Conservation (phyloP, 2,797 vertebrate species). For the Sebastes umbrosus region DNA sequence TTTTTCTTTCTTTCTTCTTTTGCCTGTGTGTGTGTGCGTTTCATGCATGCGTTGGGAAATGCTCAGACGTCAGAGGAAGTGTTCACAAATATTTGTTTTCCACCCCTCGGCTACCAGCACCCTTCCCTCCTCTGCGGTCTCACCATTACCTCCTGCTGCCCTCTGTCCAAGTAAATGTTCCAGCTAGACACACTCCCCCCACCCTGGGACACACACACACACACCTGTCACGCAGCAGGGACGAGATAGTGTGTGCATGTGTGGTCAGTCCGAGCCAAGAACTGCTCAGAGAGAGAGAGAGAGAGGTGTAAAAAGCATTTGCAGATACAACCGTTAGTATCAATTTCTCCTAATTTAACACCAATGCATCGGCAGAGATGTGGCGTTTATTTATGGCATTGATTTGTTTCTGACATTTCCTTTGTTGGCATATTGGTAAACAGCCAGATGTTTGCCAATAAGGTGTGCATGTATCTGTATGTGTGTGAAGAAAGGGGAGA, state of each 20-base stretch:
- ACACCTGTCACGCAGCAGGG: constrained; percentile 70
- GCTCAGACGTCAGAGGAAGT: constrained; percentile 58
- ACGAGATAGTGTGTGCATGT: constrained; percentile 37
- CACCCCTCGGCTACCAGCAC: constrained; percentile 39
- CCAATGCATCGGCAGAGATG: neutral
- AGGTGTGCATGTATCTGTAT: neutral
- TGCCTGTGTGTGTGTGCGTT: constrained; percentile 9
- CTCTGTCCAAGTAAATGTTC: constrained; percentile 65
- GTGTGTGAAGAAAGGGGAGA: neutral
- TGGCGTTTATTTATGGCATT: neutral
- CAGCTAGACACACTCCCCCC: constrained; percentile 44
- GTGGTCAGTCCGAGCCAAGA: constrained; percentile 3
- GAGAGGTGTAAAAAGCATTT: neutral
- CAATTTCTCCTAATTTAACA: neutral
- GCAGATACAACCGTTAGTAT: neutral
- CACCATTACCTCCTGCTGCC: constrained; percentile 58
- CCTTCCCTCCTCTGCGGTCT: constrained; percentile 53
- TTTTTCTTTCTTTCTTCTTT: neutral
- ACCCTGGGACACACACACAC: constrained; percentile 27
- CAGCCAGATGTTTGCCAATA: neutral
- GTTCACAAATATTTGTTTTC: constrained; percentile 74
- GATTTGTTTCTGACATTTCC: constrained; percentile 8
- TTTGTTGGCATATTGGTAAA: neutral
- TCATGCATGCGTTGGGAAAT: constrained; percentile 47
- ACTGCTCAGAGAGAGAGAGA: neutral